Percentiles rank a stretch among this genome's conserved stretches.
phyloP scores from a whole-genome alignment of 2,113 vertebrate species.

The Machaerirhynchus nigripectus region DNA sequence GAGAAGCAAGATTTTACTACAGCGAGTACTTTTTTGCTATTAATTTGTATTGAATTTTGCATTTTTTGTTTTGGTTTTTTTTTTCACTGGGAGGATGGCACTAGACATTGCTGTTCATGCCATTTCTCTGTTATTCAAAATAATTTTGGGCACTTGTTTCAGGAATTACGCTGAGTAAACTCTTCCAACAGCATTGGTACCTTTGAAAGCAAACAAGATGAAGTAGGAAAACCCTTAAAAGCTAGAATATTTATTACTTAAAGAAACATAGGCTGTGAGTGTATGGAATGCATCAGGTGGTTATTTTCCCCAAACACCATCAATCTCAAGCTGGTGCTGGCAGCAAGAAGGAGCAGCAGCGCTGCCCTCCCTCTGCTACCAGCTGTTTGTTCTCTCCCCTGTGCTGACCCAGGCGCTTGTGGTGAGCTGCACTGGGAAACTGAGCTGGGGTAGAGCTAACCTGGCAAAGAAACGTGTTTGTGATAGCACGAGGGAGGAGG shows the following conservation, averaged over 20 bases:
- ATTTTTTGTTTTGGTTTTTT: background rate
- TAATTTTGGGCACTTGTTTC: background rate
- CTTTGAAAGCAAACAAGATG: background rate
- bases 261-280: background rate
- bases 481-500: constrained; percentile 10
- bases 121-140: background rate
- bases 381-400: constrained; percentile 40
- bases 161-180: background rate
- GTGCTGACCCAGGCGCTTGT: constrained; percentile 36
- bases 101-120: background rate
- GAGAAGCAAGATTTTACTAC: background rate
- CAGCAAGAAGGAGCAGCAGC: background rate
- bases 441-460: constrained; percentile 11
- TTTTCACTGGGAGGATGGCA: background rate
- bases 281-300: constrained; percentile 4
- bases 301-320: background rate
- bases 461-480: constrained; percentile 46
- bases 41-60: background rate
- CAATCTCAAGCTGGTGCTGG: constrained; percentile 26
- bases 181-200: background rate
- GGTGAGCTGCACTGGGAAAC: constrained; percentile 31
- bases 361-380: background rate
- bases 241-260: background rate
- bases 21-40: background rate
- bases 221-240: background rate